These are phyloP conservation scores for Gymnoscopelus braueri DNA, from an alignment of 2,797 vertebrate genomes.

Conservation along the genomic window DNA sequence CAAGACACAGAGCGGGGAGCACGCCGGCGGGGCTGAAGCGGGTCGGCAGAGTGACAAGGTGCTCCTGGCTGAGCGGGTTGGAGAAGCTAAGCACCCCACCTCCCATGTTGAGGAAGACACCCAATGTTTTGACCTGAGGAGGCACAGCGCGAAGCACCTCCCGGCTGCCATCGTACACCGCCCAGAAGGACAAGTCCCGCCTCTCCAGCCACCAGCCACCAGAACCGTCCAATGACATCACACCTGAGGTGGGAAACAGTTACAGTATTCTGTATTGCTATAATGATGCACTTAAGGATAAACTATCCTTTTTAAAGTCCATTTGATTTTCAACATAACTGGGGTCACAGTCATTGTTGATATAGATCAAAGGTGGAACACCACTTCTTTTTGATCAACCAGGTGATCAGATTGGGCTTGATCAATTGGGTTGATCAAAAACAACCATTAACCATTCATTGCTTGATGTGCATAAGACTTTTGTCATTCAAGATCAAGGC, in stretches of 20 bases:
- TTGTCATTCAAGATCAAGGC: too few species aligned
- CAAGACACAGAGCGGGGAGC: constrained; percentile 65
- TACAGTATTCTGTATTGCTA: neutral
- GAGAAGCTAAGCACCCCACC: constrained; percentile 74
- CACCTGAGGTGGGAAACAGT: constrained; percentile 62
- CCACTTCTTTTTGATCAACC: too few species aligned
- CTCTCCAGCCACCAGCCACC: constrained; percentile 75
- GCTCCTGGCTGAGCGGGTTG: constrained; percentile 76
- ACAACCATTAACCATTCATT: too few species aligned
- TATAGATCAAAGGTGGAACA: too few species aligned
- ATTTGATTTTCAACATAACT: too few species aligned
- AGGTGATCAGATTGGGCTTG: too few species aligned
- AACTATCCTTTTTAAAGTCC: too few species aligned
- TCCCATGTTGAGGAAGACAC: constrained; percentile 77
- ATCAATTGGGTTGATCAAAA: too few species aligned
- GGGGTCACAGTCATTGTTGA: too few species aligned
- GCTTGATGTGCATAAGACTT: too few species aligned
- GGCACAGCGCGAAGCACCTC: constrained; percentile 69
- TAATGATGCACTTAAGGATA: too few species aligned
- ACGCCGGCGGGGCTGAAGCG: constrained; percentile 62
- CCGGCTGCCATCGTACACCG: constrained; percentile 63
- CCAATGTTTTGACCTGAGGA: constrained; percentile 74
- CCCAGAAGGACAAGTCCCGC: constrained; percentile 48
- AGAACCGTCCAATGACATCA: constrained; percentile 56
- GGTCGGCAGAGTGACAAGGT: constrained; percentile 68